Evolutionary conservation across 2,888 invertebrate genomes (phyloP).

Genomic region (Epinotia brunnichana): DNA sequence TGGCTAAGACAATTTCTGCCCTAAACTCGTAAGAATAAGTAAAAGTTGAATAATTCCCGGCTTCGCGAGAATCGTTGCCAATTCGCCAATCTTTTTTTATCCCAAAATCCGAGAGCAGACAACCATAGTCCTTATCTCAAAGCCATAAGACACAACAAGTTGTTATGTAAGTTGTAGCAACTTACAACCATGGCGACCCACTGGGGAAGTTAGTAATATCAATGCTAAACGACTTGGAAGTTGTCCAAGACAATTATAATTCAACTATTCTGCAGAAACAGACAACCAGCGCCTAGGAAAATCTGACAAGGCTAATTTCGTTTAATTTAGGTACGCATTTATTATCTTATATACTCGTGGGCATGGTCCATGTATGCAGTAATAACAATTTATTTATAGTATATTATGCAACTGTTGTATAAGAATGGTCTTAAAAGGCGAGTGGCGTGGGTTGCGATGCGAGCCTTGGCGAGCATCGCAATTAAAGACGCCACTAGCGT

Average conservation of each 20-base stretch:
- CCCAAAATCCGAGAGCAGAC: neutral
- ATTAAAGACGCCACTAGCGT: no score
- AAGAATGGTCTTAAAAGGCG: no score
- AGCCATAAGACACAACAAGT: neutral
- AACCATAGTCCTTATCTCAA: neutral
- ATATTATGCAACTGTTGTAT: no score
- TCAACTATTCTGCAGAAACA: conserved; percentile 4
- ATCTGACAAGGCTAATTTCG: neutral
- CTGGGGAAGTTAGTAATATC: conserved; percentile 14
- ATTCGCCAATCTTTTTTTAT: neutral
- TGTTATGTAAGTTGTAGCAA: conserved; percentile 19
- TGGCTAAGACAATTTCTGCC: no score
- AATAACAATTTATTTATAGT: no score
- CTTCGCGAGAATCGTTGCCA: neutral
- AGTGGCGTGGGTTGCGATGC: no score
- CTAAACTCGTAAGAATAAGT: no score
- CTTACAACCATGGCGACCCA: conserved; percentile 5
- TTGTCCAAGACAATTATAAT: conserved; percentile 33
- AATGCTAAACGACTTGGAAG: conserved; percentile 31
- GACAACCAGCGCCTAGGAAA: neutral
- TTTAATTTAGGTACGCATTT: no score
- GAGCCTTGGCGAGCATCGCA: no score
- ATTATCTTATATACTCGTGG: no score
- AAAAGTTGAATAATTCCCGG: no score
- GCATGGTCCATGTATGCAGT: no score